phyloP scores from a whole-genome alignment of 2,888 invertebrate species.

The Zaprionus lineosus region DNA sequence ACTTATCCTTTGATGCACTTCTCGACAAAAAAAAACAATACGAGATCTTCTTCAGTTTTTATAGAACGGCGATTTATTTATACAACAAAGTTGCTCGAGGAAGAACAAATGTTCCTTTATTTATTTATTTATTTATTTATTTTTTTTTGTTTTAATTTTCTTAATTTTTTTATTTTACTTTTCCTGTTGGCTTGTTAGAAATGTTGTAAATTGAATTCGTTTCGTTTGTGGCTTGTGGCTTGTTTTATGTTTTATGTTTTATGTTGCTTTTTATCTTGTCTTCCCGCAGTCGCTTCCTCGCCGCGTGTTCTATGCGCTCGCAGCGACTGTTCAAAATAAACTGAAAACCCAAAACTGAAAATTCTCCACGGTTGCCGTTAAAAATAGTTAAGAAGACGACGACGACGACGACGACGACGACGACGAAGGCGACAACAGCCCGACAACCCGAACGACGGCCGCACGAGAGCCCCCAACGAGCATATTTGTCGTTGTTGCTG shows the following conservation, averaged over 20 bases:
- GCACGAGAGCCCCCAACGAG: slow-evolving; percentile 27
- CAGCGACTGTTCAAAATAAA: slow-evolving; percentile 72
- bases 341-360: slow-evolving; percentile 57
- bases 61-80: slow-evolving; percentile 16
- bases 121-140: slow-evolving; percentile 3
- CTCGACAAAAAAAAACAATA: background rate
- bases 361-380: slow-evolving; percentile 58
- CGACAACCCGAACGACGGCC: slow-evolving; percentile 22
- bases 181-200: too few relatives aligned
- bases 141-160: background rate
- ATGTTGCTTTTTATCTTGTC: background rate
- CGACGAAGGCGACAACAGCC: slow-evolving; percentile 17
- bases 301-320: slow-evolving; percentile 65
- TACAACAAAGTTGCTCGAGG: slow-evolving; percentile 14
- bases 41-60: background rate
- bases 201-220: slow-evolving; percentile 13
- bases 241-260: slow-evolving; percentile 9
- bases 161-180: background rate
- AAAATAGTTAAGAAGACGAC: slow-evolving; percentile 66
- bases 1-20: too few relatives aligned
- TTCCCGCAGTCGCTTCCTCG: slow-evolving; percentile 14
- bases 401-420: slow-evolving; percentile 26
- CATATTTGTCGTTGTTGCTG: slow-evolving; percentile 8
- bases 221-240: background rate
- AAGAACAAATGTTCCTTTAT: background rate